These are phyloP conservation scores for Aleiodes sp. DNA, from an alignment of 1,140 invertebrate species.

Conservation along the genomic window DNA sequence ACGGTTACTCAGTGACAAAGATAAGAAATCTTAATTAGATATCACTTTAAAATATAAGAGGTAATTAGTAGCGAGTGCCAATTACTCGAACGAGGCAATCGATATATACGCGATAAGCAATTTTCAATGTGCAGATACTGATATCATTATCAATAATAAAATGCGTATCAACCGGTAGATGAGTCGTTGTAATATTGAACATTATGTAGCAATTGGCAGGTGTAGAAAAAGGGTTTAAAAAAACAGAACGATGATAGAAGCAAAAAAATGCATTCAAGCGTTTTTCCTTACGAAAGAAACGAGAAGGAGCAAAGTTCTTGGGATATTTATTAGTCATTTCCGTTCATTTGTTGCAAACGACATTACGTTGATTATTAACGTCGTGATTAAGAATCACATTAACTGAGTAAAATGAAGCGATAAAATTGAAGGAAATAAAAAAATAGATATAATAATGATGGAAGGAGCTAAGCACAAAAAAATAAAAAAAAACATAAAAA, in stretches of 20 bases:
- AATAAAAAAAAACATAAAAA: background rate
- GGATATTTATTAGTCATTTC: slow-evolving; percentile 16
- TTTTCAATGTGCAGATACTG: background rate
- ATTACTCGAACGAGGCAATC: slow-evolving; percentile 13
- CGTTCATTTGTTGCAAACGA: slow-evolving; percentile 17
- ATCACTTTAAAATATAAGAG: slow-evolving; percentile 19
- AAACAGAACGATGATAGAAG: background rate
- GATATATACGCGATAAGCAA: slow-evolving; percentile 15
- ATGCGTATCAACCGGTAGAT: background rate
- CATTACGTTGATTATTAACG: slow-evolving; percentile 2
- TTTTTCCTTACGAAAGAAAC: slow-evolving; percentile 7
- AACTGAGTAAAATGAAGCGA: slow-evolving; percentile 14
- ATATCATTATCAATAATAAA: slow-evolving; percentile 7
- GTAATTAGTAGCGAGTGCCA: slow-evolving; percentile 16
- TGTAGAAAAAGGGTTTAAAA: background rate
- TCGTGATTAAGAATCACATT: slow-evolving; percentile 9
- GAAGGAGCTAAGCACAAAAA: background rate
- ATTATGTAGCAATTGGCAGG: background rate
- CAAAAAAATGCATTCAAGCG: background rate
- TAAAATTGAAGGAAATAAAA: background rate
- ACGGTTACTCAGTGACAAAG: background rate
- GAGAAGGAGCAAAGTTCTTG: slow-evolving; percentile 1
- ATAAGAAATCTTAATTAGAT: slow-evolving; percentile 23
- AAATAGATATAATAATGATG: background rate
- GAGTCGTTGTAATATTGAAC: background rate